These are phyloP conservation scores for Drosophila busckii DNA, from an alignment of 1,140 invertebrate genomes.

Conservation along the genomic window DNA sequence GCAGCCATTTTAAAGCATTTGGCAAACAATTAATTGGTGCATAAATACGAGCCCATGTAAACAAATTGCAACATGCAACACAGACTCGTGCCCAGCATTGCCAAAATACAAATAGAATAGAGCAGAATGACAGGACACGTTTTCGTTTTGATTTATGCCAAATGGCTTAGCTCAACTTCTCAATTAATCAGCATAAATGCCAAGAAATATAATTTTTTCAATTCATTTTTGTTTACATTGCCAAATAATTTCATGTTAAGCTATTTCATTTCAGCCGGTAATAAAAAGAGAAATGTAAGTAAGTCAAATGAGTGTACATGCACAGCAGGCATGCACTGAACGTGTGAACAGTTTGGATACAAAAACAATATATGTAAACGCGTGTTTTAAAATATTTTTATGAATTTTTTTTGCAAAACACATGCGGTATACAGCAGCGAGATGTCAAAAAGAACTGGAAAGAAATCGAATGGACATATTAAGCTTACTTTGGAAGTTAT, in stretches of 20 bases:
- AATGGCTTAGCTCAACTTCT: constrained; percentile 23
- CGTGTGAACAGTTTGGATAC: constrained; percentile 28
- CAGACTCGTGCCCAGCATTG: not conserved
- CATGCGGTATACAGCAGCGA: too few species aligned
- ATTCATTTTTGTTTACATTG: constrained; percentile 3
- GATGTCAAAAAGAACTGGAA: too few species aligned
- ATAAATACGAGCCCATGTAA: constrained; percentile 54
- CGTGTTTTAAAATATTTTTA: too few species aligned
- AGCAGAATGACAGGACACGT: constrained; percentile 2
- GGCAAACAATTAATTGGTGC: constrained; percentile 52
- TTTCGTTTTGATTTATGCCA: constrained; percentile 24
- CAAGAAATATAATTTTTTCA: not conserved
- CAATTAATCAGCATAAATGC: constrained; percentile 44
- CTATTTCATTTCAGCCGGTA: too few species aligned
- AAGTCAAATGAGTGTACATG: constrained; percentile 9
- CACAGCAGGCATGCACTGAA: constrained; percentile 34
- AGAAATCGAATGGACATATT: too few species aligned
- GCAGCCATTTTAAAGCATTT: constrained; percentile 46
- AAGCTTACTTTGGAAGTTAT: too few species aligned
- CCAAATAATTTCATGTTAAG: not conserved
- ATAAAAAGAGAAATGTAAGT: too few species aligned
- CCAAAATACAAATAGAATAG: constrained; percentile 10
- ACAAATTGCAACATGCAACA: constrained; percentile 23
- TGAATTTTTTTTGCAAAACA: not conserved
- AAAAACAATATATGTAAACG: not conserved